A percentile compares a stretch with the other conserved stretches of the same genome.
Conservation (phyloP, 2,797 vertebrate genomes). For the Lacerta agilis region DNA sequence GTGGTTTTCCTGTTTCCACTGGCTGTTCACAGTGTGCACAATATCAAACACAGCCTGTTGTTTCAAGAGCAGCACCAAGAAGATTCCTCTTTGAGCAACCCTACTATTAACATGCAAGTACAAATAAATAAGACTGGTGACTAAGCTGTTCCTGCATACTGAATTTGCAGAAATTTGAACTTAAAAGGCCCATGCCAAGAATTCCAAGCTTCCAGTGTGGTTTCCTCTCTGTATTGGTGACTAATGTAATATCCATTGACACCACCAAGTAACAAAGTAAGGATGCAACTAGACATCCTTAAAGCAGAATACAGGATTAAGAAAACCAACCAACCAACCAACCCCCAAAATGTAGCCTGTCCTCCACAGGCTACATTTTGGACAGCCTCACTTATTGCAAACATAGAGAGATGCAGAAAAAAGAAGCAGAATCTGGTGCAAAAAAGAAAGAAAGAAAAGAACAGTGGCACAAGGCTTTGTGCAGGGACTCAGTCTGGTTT, state of each 20-base stretch:
- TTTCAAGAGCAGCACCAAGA: constrained; percentile 57
- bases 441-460: too few relatives aligned
- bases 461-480: too few relatives aligned
- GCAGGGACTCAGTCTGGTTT: too few relatives aligned
- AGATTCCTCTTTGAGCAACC: not conserved
- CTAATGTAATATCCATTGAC: not conserved
- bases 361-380: too few relatives aligned
- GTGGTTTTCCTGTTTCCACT: constrained; percentile 10
- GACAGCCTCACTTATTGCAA: too few relatives aligned
- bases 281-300: not conserved
- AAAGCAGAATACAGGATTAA: not conserved
- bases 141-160: not conserved
- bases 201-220: not conserved
- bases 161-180: not conserved
- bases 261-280: not conserved
- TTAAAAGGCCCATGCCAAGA: not conserved
- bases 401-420: too few relatives aligned
- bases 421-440: too few relatives aligned
- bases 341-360: too few relatives aligned
- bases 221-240: rapidly evolving
- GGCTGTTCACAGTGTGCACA: not conserved
- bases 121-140: constrained; percentile 15
- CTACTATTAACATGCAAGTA: constrained; percentile 29
- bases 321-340: not conserved
- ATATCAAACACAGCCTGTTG: constrained; percentile 33